Base-by-base conservation (phyloP, 2,888 invertebrate genomes). In the Ditula angustiorana region DNA sequence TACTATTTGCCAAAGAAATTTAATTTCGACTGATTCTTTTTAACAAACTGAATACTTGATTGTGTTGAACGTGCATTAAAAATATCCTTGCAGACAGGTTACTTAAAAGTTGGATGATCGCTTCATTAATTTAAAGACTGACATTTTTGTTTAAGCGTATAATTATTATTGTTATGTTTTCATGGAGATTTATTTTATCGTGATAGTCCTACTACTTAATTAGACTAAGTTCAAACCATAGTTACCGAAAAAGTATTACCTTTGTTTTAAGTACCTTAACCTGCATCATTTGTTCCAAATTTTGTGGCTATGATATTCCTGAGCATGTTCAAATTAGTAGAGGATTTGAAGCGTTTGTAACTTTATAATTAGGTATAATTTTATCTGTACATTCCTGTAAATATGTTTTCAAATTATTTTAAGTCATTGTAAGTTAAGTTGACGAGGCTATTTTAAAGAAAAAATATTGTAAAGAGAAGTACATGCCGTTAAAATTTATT, bases 211-310 rank as follows among this genome's bases (percentile, higher is more conserved):
- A 52, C 26, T 64, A 63, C 58, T 75, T 75, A 71, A 61, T 77
- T 82, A 84, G 77, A 75, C 63, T 68, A 85, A 81, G 76, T 80
- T 77, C 77, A 80, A 83, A 90, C 90, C 86, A 87, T 83, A 91
- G 92, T 92, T 92, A 92, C 92, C 92, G 85, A 81, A 82, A 13
- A 90, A 91, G 91, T 92, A 92, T 92, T 92, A 92, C 90, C 90
- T 80, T 85, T 73, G 74, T 76, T 78, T 76, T 87, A 86, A 83
- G 82, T 81, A 59, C 53, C 19, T 41, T 41, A 41, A 19, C 10
- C 62, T 63, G 44, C 57, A 50, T 81, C 67, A 72, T 80, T 77
- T 69, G 69, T 79, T 82, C 86, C 85, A 86, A 91, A 90, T 81
- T 82, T 67, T 76, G 76, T 79, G 88, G 88, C 88, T 90, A 87